These are phyloP conservation scores for Palythoa grandis DNA, from an alignment of 92 coral and sea anemone species.

Conservation along the genomic window DNA sequence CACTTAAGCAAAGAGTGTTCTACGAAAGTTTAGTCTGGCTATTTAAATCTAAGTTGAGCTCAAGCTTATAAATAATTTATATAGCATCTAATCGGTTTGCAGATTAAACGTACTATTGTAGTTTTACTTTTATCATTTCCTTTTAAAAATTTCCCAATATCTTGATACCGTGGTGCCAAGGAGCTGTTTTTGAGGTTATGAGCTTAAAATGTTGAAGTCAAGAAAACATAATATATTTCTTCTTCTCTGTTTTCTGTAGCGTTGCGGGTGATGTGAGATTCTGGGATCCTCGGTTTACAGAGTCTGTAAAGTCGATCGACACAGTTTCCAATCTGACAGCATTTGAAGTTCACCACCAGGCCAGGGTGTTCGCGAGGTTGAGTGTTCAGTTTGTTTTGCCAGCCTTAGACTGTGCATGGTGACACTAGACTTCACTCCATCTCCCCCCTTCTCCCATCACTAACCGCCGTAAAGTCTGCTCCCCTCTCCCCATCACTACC, in stretches of 20 bases:
- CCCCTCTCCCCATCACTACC: too few species aligned
- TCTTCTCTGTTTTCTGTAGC: constrained; percentile 43
- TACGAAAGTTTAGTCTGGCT: too few species aligned
- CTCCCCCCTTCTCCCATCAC: not conserved
- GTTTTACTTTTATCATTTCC: too few species aligned
- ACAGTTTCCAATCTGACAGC: constrained; percentile 85
- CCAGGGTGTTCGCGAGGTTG: constrained; percentile 88
- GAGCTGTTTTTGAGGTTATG: too few species aligned
- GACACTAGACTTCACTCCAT: not conserved
- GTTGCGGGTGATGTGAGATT: constrained; percentile 93
- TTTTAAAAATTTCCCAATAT: too few species aligned
- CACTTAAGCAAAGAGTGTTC: too few species aligned
- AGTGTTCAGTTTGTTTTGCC: too few species aligned
- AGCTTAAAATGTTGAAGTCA: not conserved
- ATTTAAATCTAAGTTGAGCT: too few species aligned
- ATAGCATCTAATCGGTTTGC: too few species aligned
- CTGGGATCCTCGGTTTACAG: constrained; percentile 98
- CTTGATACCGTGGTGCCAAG: too few species aligned
- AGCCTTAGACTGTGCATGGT: not conserved
- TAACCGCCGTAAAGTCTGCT: not conserved
- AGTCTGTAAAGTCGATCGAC: constrained; percentile 84
- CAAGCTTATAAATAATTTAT: too few species aligned
- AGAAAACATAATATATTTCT: not conserved
- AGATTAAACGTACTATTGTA: too few species aligned
- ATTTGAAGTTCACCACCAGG: constrained; percentile 93